Base-by-base conservation (phyloP, 2,888 invertebrate genomes). In the Cerastoderma edule region DNA sequence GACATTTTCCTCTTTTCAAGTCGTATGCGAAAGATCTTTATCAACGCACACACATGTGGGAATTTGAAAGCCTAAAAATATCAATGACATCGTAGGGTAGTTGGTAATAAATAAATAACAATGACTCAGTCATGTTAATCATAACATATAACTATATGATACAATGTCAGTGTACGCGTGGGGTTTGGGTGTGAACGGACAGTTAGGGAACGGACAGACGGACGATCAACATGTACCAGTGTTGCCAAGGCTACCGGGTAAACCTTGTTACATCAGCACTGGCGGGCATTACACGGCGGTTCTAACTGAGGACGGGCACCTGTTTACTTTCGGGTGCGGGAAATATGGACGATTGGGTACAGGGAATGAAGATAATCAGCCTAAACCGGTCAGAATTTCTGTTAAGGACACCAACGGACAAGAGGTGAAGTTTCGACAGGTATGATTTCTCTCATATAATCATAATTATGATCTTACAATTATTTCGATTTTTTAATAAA, bases 111-210 rank as follows among this genome's bases (percentile, higher is more conserved):
- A n/a, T n/a, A 60, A 60, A 60, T 60, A 60, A 10, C n/a, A 6
- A 60, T 60, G 60, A 60, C 22, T 22, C 8, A 60, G 10, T 39
- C 60, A 24, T 10, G 6, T 28, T 65, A 44, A 10, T 44, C 44
- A 44, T 10, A 44, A 63, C n/a, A 10, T 44, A 3, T 44, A 24
- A 24, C 16, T 39, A 28, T 33, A 8, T 24, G 6, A 5, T 19
- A 56, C 84, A 93, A 80, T 80, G 78, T 67, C 75, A 27, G 80
- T 78, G 32, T 84, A 67, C 60, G 66, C 73, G 10, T 86, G 85
- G 85, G 87, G 87, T 16, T 78, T 87, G 24, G 88, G 88, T 6
- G 85, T 87, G 68, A 71, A 77, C 1, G 88, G 88, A 53, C 87
- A 88, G 65, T 67, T 88, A n/a, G 88, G 88, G 22, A 78, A 72